Conservation (phyloP, 2,113 vertebrate species). For the Oxyruncus cristatus region DNA sequence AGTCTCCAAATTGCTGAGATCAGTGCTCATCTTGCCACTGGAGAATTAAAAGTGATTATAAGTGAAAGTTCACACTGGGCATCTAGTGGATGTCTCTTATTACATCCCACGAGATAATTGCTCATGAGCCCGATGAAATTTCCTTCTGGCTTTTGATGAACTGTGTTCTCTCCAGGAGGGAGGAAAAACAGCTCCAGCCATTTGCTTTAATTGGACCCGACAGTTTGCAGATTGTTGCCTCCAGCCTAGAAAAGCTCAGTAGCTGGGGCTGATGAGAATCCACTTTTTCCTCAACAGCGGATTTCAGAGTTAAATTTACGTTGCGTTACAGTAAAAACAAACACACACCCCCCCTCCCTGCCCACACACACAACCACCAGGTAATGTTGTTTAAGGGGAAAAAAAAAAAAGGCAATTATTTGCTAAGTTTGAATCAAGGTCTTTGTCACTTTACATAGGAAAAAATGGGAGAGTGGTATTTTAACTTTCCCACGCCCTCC, state of each 20-base stretch:
- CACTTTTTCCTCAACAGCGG: conserved; percentile 1
- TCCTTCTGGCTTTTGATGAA: conserved; percentile 51
- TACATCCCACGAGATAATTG: conserved; percentile 50
- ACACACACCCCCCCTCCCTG: background rate
- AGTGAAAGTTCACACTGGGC: conserved; percentile 37
- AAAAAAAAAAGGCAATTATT: background rate
- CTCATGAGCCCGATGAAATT: conserved; percentile 34
- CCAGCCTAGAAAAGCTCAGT: conserved; percentile 33
- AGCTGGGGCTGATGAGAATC: background rate
- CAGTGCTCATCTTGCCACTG: background rate
- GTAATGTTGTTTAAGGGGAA: background rate
- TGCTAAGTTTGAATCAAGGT: background rate
- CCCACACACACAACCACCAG: background rate
- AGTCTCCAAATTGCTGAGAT: background rate
- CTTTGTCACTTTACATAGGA: background rate
- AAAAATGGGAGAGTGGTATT: background rate
- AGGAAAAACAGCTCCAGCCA: conserved; percentile 55
- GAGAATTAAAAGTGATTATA: conserved; percentile 18
- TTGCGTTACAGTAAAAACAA: background rate
- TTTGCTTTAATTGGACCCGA: conserved; percentile 59
- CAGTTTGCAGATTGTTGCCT: conserved; percentile 58
- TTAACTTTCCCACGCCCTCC: background rate
- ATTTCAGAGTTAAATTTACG: background rate
- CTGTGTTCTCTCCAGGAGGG: conserved; percentile 32
- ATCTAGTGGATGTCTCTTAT: background rate